Evolutionary conservation across 2,888 invertebrate genomes (phyloP).

Genomic region (Orthonychiurus folsomi): DNA sequence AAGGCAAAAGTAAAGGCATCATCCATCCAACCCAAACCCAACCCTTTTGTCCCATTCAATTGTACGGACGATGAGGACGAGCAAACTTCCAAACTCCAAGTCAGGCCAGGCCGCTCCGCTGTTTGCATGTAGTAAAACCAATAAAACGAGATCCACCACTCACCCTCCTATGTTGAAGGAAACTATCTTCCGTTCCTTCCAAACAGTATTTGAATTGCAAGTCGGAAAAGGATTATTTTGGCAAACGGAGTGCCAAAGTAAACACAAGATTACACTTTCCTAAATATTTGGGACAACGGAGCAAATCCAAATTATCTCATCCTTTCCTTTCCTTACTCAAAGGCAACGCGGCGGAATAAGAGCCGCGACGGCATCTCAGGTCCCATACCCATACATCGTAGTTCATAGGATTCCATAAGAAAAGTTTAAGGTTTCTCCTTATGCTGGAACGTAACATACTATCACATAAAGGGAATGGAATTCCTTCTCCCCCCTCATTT

Average conservation of each 20-base stretch:
- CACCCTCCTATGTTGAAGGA: too few relatives aligned
- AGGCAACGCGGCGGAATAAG: background rate
- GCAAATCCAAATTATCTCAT: background rate
- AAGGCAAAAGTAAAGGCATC: too few relatives aligned
- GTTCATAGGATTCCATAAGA: too few relatives aligned
- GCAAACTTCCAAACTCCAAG: background rate
- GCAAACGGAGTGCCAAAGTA: background rate
- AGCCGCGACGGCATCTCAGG: background rate
- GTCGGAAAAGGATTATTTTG: background rate
- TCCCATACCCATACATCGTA: too few relatives aligned
- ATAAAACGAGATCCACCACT: too few relatives aligned
- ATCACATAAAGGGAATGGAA: background rate
- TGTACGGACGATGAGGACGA: background rate
- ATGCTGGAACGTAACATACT: too few relatives aligned
- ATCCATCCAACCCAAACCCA: too few relatives aligned
- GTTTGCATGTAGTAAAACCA: too few relatives aligned
- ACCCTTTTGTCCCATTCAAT: background rate
- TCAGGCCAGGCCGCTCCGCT: background rate
- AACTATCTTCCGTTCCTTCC: conserved; percentile 1
- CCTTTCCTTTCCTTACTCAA: too few relatives aligned
- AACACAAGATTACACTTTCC: background rate
- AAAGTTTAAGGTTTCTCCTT: too few relatives aligned
- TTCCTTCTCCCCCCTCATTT: background rate
- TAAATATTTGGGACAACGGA: background rate
- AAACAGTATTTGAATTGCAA: background rate